Conservation (phyloP, 2,797 vertebrate species). For the Darevskia mixta region DNA sequence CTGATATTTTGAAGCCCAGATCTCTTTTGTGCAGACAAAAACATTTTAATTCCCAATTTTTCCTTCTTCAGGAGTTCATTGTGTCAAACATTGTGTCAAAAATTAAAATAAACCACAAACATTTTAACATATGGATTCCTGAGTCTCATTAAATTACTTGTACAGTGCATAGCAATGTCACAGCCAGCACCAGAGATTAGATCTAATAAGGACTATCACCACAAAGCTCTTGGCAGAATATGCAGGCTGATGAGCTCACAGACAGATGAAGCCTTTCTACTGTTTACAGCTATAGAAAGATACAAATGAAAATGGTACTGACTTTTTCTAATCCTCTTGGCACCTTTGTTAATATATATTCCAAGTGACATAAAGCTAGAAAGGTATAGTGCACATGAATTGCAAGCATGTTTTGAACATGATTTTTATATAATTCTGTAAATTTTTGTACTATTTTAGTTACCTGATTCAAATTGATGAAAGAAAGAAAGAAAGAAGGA, state of each 20-base stretch:
- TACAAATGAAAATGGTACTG: conserved; percentile 53
- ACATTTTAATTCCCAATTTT: not conserved
- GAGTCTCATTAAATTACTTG: conserved; percentile 42
- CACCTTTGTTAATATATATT: conserved; percentile 55
- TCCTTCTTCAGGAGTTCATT: conserved; percentile 38
- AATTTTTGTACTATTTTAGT: conserved; percentile 53
- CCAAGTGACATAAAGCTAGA: conserved; percentile 44
- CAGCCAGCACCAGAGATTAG: conserved; percentile 12
- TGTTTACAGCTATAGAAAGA: conserved; percentile 57
- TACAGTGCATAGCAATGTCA: not conserved
- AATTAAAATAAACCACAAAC: conserved; percentile 48
- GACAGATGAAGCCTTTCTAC: conserved; percentile 17
- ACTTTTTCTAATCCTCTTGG: conserved; percentile 45
- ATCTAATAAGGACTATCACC: conserved; percentile 31
- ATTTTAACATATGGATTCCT: conserved; percentile 27
- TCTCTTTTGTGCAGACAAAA: not conserved
- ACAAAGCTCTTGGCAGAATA: conserved; percentile 44
- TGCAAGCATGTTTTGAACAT: conserved; percentile 52
- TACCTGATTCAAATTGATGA: conserved; percentile 57
- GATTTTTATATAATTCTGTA: conserved; percentile 16
- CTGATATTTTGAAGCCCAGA: not conserved
- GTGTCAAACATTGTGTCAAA: conserved; percentile 13
- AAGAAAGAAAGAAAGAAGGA: too few species aligned
- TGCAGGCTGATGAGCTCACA: not conserved
- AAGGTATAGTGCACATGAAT: conserved; percentile 52